Evolutionary conservation across 2,797 vertebrate genomes (phyloP).

Genomic region (Monodelphis domestica): DNA sequence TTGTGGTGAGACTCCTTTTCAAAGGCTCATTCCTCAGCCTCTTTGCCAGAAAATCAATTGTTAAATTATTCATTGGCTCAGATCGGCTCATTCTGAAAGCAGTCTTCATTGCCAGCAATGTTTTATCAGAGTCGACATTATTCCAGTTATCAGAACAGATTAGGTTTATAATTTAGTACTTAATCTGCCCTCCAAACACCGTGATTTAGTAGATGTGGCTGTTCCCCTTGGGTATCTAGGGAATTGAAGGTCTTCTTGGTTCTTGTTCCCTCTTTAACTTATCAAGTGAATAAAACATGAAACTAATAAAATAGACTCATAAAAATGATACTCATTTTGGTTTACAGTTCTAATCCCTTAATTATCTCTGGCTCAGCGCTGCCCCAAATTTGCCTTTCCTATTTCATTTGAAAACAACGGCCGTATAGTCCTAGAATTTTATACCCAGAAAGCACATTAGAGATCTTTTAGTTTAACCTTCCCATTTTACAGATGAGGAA

Average conservation of each 20-base stretch:
- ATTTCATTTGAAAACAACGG: not conserved
- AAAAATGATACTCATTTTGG: conserved; percentile 21
- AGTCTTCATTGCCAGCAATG: conserved; percentile 37
- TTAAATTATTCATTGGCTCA: conserved; percentile 69
- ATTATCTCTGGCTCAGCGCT: conserved; percentile 2
- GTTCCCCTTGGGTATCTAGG: not conserved
- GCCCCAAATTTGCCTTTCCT: not conserved
- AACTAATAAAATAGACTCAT: conserved; percentile 43
- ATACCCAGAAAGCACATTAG: not conserved
- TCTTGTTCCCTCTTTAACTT: conserved; percentile 53
- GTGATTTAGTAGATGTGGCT: conserved; percentile 24
- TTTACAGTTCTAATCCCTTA: conserved; percentile 24
- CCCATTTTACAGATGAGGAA: not conserved
- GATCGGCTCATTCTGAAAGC: conserved; percentile 58
- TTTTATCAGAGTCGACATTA: conserved; percentile 67
- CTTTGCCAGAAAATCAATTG: conserved; percentile 69
- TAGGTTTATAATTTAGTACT: conserved; percentile 69
- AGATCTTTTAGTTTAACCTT: not conserved
- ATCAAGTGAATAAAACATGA: conserved; percentile 52
- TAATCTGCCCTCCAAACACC: conserved; percentile 48
- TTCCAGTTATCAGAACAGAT: conserved; percentile 68
- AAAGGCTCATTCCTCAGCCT: conserved; percentile 51
- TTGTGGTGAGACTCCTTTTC: conserved; percentile 19
- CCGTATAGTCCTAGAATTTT: not conserved
- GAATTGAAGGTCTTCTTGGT: conserved; percentile 6